These are phyloP conservation scores for Hofmannophila pseudospretella DNA, from an alignment of 2,888 invertebrate genomes.

Conservation along the genomic window DNA sequence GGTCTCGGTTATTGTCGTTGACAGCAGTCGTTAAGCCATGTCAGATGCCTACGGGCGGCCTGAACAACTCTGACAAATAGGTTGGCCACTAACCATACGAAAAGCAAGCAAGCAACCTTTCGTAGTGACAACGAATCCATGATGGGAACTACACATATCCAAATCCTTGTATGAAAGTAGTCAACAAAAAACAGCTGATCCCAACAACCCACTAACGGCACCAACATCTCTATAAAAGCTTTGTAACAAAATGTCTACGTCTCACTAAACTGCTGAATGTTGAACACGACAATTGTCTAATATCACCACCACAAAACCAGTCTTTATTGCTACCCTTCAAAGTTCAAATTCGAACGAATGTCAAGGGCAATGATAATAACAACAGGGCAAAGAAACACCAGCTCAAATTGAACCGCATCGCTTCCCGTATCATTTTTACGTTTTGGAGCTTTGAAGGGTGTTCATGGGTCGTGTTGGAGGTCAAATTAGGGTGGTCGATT, in stretches of 20 bases:
- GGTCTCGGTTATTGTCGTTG: too few relatives aligned
- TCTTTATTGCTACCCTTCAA: conserved; percentile 27
- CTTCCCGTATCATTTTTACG: conserved; percentile 17
- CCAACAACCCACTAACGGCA: conserved; percentile 28
- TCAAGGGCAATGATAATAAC: conserved; percentile 62
- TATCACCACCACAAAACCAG: conserved; percentile 29
- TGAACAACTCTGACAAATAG: too few relatives aligned
- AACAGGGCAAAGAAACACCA: conserved; percentile 61
- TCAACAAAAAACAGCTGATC: conserved; percentile 39
- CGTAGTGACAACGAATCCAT: too few relatives aligned
- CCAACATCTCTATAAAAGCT: conserved; percentile 56
- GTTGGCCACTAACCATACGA: too few relatives aligned
- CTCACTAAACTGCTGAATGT: conserved; percentile 54
- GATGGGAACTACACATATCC: too few relatives aligned
- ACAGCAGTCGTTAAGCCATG: too few relatives aligned
- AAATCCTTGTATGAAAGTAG: not conserved
- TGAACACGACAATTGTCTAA: conserved; percentile 28
- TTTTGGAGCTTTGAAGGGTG: conserved; percentile 21
- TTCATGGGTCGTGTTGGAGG: conserved; percentile 19
- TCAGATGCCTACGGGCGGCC: too few relatives aligned
- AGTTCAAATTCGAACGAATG: conserved; percentile 49
- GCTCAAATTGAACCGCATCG: conserved; percentile 35
- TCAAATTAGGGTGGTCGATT: conserved; percentile 55
- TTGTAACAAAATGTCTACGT: conserved; percentile 60
- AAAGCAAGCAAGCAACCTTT: too few relatives aligned